Evolutionary conservation across 2,888 invertebrate species (phyloP).

Genomic region (Amphipoea oculea): DNA sequence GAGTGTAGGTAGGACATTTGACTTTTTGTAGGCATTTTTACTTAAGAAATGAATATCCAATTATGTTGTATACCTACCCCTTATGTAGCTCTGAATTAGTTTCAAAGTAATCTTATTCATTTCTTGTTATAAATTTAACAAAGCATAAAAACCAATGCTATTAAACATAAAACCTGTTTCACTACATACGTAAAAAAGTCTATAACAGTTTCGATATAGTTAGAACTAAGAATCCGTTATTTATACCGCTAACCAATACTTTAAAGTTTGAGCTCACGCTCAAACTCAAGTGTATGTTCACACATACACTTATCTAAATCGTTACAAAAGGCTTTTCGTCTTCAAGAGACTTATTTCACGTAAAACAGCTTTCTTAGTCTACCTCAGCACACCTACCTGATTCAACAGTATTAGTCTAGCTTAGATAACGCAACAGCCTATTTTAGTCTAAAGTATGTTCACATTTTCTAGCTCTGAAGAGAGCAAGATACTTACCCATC

Average conservation of each 20-base stretch:
- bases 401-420: neutral
- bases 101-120: neutral
- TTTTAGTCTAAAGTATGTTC: neutral
- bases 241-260: constrained; percentile 10
- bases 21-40: neutral
- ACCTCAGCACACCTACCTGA: neutral
- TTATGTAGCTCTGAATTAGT: neutral
- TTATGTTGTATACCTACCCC: too few relatives aligned
- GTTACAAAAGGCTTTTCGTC: neutral
- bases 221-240: constrained; percentile 22
- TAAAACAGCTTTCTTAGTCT: neutral
- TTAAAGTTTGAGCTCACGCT: neutral
- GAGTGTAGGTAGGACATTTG: constrained; percentile 1
- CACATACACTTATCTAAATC: neutral
- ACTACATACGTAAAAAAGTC: neutral
- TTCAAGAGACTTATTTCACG: neutral
- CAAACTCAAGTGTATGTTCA: too few relatives aligned
- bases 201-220: constrained; percentile 9
- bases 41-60: neutral
- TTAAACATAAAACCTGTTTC: constrained; percentile 23
- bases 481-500: neutral
- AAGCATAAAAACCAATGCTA: neutral
- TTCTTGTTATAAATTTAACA: neutral
- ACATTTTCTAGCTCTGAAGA: neutral
- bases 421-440: neutral